Conservation (phyloP, 2,888 invertebrate species). For the Candidula unifasciata region DNA sequence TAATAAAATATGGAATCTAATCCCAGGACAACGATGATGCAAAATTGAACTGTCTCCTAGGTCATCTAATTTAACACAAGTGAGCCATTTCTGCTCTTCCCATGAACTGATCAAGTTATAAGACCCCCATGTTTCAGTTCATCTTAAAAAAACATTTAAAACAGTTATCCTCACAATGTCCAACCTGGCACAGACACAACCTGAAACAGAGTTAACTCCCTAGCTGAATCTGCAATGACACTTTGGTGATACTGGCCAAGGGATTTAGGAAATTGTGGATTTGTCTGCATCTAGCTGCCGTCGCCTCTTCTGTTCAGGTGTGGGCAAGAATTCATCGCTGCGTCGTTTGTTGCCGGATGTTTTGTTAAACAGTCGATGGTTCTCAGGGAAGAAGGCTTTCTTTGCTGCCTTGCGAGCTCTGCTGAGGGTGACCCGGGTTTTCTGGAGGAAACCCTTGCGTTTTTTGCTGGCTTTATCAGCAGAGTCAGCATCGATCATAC, state of each 20-base stretch:
- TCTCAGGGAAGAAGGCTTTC: conserved; percentile 58
- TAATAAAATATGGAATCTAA: too few species aligned
- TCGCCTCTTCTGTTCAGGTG: conserved; percentile 29
- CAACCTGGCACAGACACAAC: too few species aligned
- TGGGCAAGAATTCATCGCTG: conserved; percentile 52
- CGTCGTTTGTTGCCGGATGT: conserved; percentile 45
- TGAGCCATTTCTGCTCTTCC: too few species aligned
- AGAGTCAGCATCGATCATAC: conserved; percentile 45
- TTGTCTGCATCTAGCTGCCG: conserved; percentile 22
- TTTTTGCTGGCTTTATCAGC: conserved; percentile 31
- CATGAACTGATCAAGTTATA: too few species aligned
- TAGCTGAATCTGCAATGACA: too few species aligned
- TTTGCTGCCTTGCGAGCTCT: conserved; percentile 55
- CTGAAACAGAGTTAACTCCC: too few species aligned
- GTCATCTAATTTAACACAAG: too few species aligned
- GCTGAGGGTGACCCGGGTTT: conserved; percentile 55
- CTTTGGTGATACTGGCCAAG: neutral
- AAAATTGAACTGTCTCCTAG: too few species aligned
- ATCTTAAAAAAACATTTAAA: too few species aligned
- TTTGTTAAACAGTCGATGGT: conserved; percentile 48
- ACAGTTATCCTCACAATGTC: too few species aligned
- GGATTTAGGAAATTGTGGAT: neutral
- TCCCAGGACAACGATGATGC: too few species aligned
- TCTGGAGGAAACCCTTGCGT: conserved; percentile 50
- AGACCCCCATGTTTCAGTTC: too few species aligned